These are phyloP conservation scores for Cyrtonyx montezumae DNA, from an alignment of 2,113 vertebrate genomes.

Conservation along the genomic window DNA sequence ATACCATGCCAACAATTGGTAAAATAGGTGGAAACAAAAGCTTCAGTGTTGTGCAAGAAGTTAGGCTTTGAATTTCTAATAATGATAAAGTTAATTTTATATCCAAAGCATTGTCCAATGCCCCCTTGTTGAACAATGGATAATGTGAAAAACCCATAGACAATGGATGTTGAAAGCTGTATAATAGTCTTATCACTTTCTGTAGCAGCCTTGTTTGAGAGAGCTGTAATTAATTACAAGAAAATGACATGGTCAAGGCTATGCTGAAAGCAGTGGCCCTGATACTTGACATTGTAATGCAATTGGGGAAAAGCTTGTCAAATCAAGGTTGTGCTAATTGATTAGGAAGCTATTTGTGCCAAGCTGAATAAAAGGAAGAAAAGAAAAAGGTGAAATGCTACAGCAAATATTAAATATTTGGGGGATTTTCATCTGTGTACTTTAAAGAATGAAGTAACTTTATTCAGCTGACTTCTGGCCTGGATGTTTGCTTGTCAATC, in stretches of 20 bases:
- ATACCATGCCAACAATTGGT: not conserved
- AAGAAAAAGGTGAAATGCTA: conserved; percentile 20
- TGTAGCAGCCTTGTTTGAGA: conserved; percentile 22
- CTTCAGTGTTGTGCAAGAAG: not conserved
- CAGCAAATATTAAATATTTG: not conserved
- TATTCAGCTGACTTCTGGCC: not conserved
- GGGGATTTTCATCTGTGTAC: not conserved
- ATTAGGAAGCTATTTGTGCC: conserved; percentile 19
- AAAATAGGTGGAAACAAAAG: not conserved
- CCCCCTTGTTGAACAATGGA: not conserved
- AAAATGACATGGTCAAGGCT: conserved; percentile 59
- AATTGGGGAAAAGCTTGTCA: conserved; percentile 50
- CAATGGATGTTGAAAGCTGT: conserved; percentile 5
- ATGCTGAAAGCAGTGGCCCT: conserved; percentile 29
- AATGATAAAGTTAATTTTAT: conserved; percentile 4
- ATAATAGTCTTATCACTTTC: conserved; percentile 42
- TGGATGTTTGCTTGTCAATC: not conserved
- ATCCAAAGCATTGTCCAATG: not conserved
- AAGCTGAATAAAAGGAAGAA: conserved; percentile 1
- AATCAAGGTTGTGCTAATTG: conserved; percentile 60
- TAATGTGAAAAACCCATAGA: not conserved
- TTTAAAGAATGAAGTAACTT: not conserved
- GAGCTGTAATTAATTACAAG: conserved; percentile 68
- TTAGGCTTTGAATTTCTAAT: not conserved
- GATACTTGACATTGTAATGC: conserved; percentile 37